A percentile compares a stretch with the other conserved stretches of the same genome.
phyloP scores from a whole-genome alignment of 2,113 vertebrate species.

The Chaetura pelagica region DNA sequence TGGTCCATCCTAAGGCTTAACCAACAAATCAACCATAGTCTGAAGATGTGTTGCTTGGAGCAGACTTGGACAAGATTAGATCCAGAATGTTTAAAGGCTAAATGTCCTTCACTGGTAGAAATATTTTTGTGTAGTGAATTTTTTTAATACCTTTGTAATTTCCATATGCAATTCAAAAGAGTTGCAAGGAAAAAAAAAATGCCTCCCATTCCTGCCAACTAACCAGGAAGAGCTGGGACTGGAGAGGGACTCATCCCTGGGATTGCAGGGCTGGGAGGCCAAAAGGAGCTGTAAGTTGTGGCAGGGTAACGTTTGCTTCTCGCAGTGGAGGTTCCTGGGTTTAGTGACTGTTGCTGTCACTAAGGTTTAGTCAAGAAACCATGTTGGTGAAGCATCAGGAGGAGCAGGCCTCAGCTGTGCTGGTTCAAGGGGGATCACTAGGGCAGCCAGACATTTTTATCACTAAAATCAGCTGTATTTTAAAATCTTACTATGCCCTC shows the following conservation, averaged over 20 bases:
- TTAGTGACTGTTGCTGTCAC: not conserved
- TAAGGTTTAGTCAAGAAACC: not conserved
- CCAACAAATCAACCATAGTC: not conserved
- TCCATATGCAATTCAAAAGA: not conserved
- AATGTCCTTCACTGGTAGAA: not conserved
- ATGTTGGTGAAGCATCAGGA: not conserved
- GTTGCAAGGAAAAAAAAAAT: rapidly evolving
- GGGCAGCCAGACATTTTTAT: not conserved
- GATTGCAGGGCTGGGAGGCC: not conserved
- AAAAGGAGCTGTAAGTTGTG: not conserved
- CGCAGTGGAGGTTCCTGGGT: not conserved
- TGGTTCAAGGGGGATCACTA: not conserved
- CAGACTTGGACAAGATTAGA: not conserved
- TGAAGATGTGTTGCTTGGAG: not conserved
- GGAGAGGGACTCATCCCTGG: not conserved
- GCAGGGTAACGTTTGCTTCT: not conserved
- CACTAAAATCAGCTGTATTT: not conserved
- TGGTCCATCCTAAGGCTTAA: not conserved
- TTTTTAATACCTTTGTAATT: not conserved
- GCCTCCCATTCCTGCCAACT: not conserved
- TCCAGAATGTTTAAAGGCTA: not conserved
- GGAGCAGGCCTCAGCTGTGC: not conserved
- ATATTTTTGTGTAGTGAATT: not conserved
- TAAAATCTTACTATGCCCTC: not conserved
- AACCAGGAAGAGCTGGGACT: not conserved